Evolutionary conservation across 2,888 invertebrate genomes (phyloP).

Genomic region (Chironomus tentans): DNA sequence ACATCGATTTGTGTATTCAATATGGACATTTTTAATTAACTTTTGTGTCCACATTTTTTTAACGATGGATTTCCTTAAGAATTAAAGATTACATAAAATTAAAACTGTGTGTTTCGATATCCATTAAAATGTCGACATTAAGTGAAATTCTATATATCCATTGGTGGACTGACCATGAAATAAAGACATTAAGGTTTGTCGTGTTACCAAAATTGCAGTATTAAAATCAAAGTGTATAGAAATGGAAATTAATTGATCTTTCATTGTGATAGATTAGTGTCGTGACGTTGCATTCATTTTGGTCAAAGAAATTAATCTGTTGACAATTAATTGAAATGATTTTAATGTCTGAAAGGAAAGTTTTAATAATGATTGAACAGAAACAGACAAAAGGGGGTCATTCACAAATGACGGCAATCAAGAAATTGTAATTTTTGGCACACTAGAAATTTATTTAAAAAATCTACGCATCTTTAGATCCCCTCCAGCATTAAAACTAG

Average conservation of each 20-base stretch:
- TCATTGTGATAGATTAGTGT: not conserved
- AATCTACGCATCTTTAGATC: no score
- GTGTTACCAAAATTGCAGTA: not conserved
- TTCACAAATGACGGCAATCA: no score
- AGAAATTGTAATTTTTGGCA: no score
- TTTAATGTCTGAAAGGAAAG: no score
- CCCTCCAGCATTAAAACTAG: no score
- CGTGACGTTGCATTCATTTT: not conserved
- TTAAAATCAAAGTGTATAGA: not conserved
- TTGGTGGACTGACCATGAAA: not conserved
- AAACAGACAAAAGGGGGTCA: no score
- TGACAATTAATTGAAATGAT: no score
- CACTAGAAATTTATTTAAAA: no score
- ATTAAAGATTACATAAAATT: no score
- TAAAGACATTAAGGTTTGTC: not conserved
- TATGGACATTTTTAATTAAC: not conserved
- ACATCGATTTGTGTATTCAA: not conserved
- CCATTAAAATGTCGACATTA: not conserved
- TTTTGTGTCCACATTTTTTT: not conserved
- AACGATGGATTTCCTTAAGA: no score
- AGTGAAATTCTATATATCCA: not conserved
- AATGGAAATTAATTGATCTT: not conserved
- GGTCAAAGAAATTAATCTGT: no score
- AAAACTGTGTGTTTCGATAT: not conserved
- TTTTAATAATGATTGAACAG: no score